Percentiles rank a stretch among this genome's conserved stretches.
phyloP scores from a whole-genome alignment of 1,140 invertebrate genomes.

The Eurosta solidaginis region DNA sequence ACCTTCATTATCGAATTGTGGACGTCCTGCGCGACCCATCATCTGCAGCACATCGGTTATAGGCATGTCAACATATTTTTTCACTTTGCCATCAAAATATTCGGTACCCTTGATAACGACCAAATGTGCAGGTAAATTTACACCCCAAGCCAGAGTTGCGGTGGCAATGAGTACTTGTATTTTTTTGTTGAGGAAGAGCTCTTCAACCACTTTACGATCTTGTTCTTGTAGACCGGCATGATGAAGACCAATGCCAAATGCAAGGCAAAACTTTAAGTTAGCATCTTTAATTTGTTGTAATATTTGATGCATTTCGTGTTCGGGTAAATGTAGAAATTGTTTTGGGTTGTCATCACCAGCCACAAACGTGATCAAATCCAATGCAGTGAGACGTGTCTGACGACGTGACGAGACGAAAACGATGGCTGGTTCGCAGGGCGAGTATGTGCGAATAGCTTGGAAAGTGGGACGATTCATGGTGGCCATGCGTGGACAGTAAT shows the following conservation, averaged over 20 bases:
- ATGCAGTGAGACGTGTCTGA: slow-evolving; percentile 94
- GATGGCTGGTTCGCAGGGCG: slow-evolving; percentile 85
- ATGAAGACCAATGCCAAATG: slow-evolving; percentile 98
- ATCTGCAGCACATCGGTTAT: slow-evolving; percentile 99
- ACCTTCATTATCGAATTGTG: slow-evolving; percentile 91
- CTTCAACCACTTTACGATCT: slow-evolving; percentile 90
- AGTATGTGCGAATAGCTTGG: slow-evolving; percentile 92
- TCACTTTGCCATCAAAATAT: slow-evolving; percentile 96
- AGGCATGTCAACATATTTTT: slow-evolving; percentile 98
- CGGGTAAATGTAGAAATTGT: slow-evolving; percentile 91
- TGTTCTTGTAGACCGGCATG: slow-evolving; percentile 92
- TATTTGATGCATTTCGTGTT: slow-evolving; percentile 81
- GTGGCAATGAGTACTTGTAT: slow-evolving; percentile 98
- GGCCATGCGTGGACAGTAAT: slow-evolving; percentile 99
- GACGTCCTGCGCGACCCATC: slow-evolving; percentile 97
- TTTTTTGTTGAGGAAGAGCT: slow-evolving; percentile 95
- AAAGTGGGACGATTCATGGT: slow-evolving; percentile 99
- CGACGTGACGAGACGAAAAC: slow-evolving; percentile 98
- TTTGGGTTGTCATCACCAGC: slow-evolving; percentile 91
- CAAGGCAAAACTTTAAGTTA: slow-evolving; percentile 91
- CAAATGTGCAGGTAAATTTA: slow-evolving; percentile 91
- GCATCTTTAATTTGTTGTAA: slow-evolving; percentile 81
- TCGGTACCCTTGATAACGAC: slow-evolving; percentile 85
- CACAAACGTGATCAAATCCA: slow-evolving; percentile 94
- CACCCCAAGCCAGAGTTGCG: slow-evolving; percentile 97